phyloP scores from a whole-genome alignment of 2,888 invertebrate species.

The Peribatodes rhomboidaria region DNA sequence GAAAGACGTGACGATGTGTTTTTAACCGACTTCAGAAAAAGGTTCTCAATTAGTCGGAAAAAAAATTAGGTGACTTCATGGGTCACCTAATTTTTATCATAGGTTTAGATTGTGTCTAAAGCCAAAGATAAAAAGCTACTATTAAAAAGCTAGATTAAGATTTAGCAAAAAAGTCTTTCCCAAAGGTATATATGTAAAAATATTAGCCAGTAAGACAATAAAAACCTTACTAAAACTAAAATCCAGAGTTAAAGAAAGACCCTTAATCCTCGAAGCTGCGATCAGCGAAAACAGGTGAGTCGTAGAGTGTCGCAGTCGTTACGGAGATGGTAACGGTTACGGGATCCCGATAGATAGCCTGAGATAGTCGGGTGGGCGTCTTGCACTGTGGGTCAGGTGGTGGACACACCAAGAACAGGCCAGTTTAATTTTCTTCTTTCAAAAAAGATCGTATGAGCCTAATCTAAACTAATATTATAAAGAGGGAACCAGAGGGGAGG shows the following conservation, averaged over 20 bases:
- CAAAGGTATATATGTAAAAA: background rate
- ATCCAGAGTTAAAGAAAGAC: slow-evolving; percentile 19
- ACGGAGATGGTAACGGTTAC: slow-evolving; percentile 29
- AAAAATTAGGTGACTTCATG: too few relatives aligned
- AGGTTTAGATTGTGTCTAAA: too few relatives aligned
- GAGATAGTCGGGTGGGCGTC: slow-evolving; percentile 23
- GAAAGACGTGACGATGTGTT: too few relatives aligned
- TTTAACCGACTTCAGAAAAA: too few relatives aligned
- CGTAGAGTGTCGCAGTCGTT: slow-evolving; percentile 34
- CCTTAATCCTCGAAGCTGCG: slow-evolving; percentile 33
- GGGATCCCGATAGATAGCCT: slow-evolving; percentile 31
- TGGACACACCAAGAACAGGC: background rate
- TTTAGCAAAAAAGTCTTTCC: background rate
- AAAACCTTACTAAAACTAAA: slow-evolving; percentile 11
- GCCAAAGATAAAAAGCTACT: too few relatives aligned
- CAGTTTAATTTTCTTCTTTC: too few relatives aligned
- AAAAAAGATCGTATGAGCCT: too few relatives aligned
- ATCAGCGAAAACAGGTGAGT: slow-evolving; percentile 39
- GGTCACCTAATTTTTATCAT: too few relatives aligned
- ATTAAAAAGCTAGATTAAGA: too few relatives aligned
- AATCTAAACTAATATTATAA: too few relatives aligned
- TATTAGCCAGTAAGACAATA: background rate
- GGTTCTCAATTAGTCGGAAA: too few relatives aligned
- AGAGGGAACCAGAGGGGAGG: too few relatives aligned
- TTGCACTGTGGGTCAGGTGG: slow-evolving; percentile 12